Percentiles rank a stretch among this genome's conserved stretches.
These are phyloP conservation scores for Siniperca undulata DNA, from an alignment of 2,797 vertebrate species.

Conservation along the genomic window DNA sequence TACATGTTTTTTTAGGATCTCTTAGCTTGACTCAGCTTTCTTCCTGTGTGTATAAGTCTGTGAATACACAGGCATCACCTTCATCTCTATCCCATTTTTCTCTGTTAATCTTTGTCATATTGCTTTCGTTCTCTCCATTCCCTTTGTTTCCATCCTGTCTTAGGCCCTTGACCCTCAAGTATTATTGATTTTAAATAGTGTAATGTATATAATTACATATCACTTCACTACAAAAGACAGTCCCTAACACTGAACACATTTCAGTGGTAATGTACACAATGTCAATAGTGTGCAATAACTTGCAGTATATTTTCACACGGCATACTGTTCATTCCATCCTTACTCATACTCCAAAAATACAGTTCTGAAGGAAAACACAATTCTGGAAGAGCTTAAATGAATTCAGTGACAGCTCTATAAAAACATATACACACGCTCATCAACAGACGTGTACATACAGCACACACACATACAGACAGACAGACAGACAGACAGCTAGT, in stretches of 20 bases:
- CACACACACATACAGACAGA: neutral
- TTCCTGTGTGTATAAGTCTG: constrained; percentile 17
- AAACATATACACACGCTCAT: neutral
- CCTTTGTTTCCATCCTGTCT: neutral
- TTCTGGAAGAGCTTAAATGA: neutral
- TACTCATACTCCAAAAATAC: too few relatives aligned
- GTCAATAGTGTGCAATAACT: neutral
- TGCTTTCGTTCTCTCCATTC: neutral
- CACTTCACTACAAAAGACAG: neutral
- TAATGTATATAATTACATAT: neutral
- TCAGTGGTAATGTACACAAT: neutral
- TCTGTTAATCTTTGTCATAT: neutral
- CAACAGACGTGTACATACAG: neutral
- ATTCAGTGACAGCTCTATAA: neutral
- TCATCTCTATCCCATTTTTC: constrained; percentile 5
- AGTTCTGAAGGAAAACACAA: constrained; percentile 1
- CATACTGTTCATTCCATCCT: constrained; percentile 2
- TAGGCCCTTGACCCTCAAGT: neutral
- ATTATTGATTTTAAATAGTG: neutral
- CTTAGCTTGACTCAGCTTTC: constrained; percentile 58
- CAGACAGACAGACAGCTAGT: neutral
- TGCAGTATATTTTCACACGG: neutral
- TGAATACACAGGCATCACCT: neutral
- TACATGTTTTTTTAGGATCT: constrained; percentile 42
- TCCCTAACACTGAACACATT: neutral